Evolutionary conservation across 2,113 vertebrate genomes (phyloP), one percentile per base, ranked within the genome.

Genomic region (Myodes glareolus): DNA sequence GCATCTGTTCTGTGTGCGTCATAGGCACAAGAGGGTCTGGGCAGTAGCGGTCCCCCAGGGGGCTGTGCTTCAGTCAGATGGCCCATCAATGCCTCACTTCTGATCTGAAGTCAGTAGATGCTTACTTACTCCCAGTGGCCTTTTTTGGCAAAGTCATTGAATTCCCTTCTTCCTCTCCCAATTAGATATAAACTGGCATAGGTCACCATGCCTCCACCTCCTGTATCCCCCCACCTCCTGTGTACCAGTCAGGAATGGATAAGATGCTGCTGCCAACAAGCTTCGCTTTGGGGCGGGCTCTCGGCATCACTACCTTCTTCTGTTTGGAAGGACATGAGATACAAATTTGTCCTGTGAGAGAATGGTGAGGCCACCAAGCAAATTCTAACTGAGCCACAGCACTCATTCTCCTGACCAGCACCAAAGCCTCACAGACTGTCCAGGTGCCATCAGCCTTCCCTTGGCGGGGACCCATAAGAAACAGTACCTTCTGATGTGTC

Each of bases 61-160:
- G 0, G 36, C 96, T 45, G 8, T 12, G 70, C 77, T 63, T 12
- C 7, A 39, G 50, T 0, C 63, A 70, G 0, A 3, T 89, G 97
- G 65, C 21, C 10, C 75, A 55, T 1, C 1, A 36, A n/a, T 78
- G 67, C 47, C 2, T 0, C 21, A 39, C 39, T 39, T 13, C 61
- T 80, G 11, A 84, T 55, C 88, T 52, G 90, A 42, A 27, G 42
- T 78, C 75, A 0, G 68, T 45, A 84, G 92, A 87, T 75, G 45
- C 23, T 0, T 16, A n/a, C 42, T 84, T 82, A 50, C 9, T 91
- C 63, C 81, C 77, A 1, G 12, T 21, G 75, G 77, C 7, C 94
- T 88, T 68, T 73, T 78, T 84, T 80, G 70, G 27, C 58, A 61
- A 97, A 95, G 93, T 81, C 82, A 33, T 29, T 11, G 29, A 29